Base-by-base conservation (phyloP, 1,140 invertebrate species). In the Glossosoma conforme region DNA sequence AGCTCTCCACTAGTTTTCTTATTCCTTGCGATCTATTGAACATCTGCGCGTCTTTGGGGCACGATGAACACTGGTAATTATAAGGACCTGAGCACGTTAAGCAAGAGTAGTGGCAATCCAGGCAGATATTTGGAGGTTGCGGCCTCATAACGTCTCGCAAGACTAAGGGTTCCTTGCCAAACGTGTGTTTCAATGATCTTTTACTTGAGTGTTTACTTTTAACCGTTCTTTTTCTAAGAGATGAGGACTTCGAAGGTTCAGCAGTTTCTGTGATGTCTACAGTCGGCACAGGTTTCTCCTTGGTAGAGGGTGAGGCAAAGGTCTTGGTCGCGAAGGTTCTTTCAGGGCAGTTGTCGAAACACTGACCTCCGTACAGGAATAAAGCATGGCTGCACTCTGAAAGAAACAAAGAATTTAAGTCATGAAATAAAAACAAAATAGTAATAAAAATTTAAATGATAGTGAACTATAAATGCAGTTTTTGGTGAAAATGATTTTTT, bases 51-150 rank as follows among this genome's bases (percentile, higher is more conserved):
- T 81, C 78, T 2, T 56, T 58, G 55, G 73, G 75, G 62, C 81
- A 83, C 5, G 58, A 48, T 8, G 61, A 62, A 58, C 81, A 83
- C 47, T 82, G 66, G 49, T 78, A 76, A 59, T 79, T 77, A 51
- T 73, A 70, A 0, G 77, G 71, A 5, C 79, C 79, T 3, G 57
- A 59, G 56, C 81, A 83, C 5, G 62, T 63, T 51, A 67, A 64
- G 60, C 81, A 83, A 2, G 73, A 68, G 60, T 83, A 83, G 63
- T 83, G 80, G 63, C 81, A 83, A n/a, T 52, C 47, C 6, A 44
- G 4, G 25, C 56, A 59, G 10, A 47, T 38, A 33, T 59, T 55
- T 4, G 52, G 56, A 17, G 52, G 48, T 17, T 52, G 8, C n/a
- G 47, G 52, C 14, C 18, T 30, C 48, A 59, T 52, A 13, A 59